Percentiles rank a stretch among this genome's conserved stretches.
These are phyloP conservation scores for Drosophila koepferae DNA, from an alignment of 2,888 invertebrate genomes.

Conservation along the genomic window DNA sequence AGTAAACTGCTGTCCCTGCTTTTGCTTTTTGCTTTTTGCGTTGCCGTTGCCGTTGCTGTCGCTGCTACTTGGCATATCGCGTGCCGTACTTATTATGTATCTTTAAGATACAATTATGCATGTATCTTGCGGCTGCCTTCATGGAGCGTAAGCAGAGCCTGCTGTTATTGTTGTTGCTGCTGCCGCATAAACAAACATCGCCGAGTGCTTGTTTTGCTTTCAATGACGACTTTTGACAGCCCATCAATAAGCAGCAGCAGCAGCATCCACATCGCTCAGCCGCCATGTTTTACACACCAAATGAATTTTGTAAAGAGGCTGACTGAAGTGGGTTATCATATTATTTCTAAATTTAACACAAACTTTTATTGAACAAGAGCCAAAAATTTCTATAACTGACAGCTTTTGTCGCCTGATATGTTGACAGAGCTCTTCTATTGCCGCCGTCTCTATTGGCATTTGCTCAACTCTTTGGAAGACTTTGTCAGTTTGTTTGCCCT, in stretches of 20 bases:
- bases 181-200: constrained; percentile 35
- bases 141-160: constrained; percentile 32
- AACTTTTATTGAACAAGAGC: constrained; percentile 7
- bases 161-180: constrained; percentile 25
- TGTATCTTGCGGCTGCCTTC: constrained; percentile 49
- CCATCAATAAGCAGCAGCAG: constrained; percentile 59
- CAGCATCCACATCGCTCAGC: constrained; percentile 47
- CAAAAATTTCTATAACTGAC: constrained; percentile 25
- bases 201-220: constrained; percentile 60
- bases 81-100: constrained; percentile 64
- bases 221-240: constrained; percentile 58
- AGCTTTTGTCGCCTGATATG: constrained; percentile 29
- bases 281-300: constrained; percentile 34
- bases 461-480: constrained; percentile 29
- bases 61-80: constrained; percentile 53
- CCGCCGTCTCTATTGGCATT: constrained; percentile 17
- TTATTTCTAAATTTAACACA: constrained; percentile 16
- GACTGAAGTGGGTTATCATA: constrained; percentile 19
- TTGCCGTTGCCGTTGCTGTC: neutral
- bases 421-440: constrained; percentile 54
- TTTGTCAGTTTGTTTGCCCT: neutral
- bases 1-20: constrained; percentile 46
- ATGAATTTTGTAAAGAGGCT: constrained; percentile 44
- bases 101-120: constrained; percentile 55
- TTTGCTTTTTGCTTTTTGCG: too few species aligned